Percentiles rank a stretch among this genome's conserved stretches.
These are phyloP conservation scores for Ciconia nigra DNA, from an alignment of 2,797 vertebrate genomes.

Conservation along the genomic window DNA sequence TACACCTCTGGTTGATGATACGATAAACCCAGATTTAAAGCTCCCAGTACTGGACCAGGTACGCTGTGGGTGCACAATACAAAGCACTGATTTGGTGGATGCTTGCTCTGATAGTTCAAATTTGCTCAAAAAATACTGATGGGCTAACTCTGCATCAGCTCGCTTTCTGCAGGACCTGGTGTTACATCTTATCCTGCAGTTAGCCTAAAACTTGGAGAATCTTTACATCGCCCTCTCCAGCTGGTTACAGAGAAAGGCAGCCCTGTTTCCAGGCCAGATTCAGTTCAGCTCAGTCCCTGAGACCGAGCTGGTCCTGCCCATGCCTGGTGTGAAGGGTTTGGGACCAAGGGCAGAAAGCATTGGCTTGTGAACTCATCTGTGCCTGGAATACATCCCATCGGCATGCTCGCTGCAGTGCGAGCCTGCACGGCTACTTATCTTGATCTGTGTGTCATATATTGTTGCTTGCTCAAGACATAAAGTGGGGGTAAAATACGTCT, in stretches of 20 bases:
- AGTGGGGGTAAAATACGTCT: not conserved
- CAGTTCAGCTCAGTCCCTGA: not conserved
- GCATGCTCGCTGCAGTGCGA: not conserved
- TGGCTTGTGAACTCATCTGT: not conserved
- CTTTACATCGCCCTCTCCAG: not conserved
- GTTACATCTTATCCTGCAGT: not conserved
- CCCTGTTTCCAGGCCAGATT: not conserved
- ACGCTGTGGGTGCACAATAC: accelerated
- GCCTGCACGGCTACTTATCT: not conserved
- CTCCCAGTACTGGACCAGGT: not conserved
- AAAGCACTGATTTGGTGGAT: not conserved
- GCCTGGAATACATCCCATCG: not conserved
- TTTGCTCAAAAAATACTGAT: not conserved
- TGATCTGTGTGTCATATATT: not conserved
- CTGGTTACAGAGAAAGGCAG: not conserved
- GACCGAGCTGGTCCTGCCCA: not conserved
- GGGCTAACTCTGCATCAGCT: not conserved
- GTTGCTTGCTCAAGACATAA: not conserved
- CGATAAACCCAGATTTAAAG: not conserved
- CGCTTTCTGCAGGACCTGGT: not conserved
- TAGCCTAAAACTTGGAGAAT: not conserved
- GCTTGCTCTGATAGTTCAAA: not conserved
- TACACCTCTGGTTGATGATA: not conserved
- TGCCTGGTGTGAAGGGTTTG: not conserved
- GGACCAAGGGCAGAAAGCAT: not conserved